Evolutionary conservation across 2,113 vertebrate species (phyloP).

Genomic region (Bucco capensis): DNA sequence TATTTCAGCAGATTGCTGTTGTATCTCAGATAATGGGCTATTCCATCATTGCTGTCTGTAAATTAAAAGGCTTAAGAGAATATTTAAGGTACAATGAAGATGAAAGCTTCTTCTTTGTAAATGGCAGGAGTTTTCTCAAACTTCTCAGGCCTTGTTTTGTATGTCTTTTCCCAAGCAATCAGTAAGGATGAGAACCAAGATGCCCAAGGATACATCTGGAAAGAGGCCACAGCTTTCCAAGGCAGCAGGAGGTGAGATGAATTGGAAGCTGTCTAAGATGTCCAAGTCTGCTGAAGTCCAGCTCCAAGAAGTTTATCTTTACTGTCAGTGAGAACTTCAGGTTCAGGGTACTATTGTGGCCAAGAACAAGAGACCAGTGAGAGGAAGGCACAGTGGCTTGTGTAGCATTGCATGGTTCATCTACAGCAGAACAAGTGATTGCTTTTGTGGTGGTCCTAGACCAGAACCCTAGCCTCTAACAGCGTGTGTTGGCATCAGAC

Average conservation of each 20-base stretch:
- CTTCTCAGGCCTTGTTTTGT: neutral
- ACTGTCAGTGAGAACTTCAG: neutral
- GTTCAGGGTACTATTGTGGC: neutral
- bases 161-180: neutral
- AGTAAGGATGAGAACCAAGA: neutral
- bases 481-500: accelerated
- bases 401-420: neutral
- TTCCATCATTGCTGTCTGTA: neutral
- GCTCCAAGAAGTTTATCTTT: neutral
- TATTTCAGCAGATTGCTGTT: neutral
- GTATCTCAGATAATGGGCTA: neutral
- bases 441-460: neutral
- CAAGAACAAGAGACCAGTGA: neutral
- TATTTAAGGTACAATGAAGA: neutral
- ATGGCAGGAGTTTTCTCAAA: neutral
- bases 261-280: neutral
- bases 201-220: neutral
- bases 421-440: neutral
- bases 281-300: neutral
- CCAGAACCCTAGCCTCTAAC: neutral
- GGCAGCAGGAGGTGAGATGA: neutral
- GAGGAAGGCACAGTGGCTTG: neutral
- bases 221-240: neutral
- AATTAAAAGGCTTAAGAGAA: neutral
- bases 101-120: neutral